Evolutionary conservation across 2,888 invertebrate genomes (phyloP), one percentile per base, ranked within the genome.

Genomic region (Scaptomyza reducta): DNA sequence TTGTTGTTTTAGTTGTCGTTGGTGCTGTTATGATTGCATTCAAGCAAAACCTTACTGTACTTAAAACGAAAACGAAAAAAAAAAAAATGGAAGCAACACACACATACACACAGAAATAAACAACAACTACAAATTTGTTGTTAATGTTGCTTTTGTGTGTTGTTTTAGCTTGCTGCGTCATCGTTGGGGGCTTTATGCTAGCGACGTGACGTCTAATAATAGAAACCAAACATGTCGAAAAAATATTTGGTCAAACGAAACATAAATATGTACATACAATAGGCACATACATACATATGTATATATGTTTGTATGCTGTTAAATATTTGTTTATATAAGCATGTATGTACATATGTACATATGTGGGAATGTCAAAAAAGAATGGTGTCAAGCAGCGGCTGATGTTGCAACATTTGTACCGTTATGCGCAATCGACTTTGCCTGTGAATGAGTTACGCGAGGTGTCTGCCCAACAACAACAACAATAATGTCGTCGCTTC

Each of bases 121-220:
- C 3, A 22, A 18, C 13, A 16, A 33, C 51, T 70, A 55, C 4
- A 45, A 51, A 57, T 55, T 49, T 50, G 50, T 50, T 76, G 44
- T 71, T 51, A 44, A 25, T 75, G 22, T 55, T 67, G 54, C 33
- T 44, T 40, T 38, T 51, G 35, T 27, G 29, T 46, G 25, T 46
- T 42, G 49, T 45, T 46, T 59, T 71, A 41, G 56, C 65, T 47
- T 58, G 72, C 75, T 74, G 66, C 77, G 76, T 75, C 76, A 73
- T 71, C 58, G 51, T 64, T 73, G 29, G 49, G 49, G 49, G 27
- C 47, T 59, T 41, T 46, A 50, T 75, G 58, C 56, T 63, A 71
- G 70, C 79, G 76, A 77, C 79, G 60, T 59, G 71, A 49, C 67
- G 59, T 75, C 81, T 78, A 79, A 78, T 78, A 79, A 84, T 79